phyloP scores from a whole-genome alignment of 23 tunicate species.

The Ascidia mentula region DNA sequence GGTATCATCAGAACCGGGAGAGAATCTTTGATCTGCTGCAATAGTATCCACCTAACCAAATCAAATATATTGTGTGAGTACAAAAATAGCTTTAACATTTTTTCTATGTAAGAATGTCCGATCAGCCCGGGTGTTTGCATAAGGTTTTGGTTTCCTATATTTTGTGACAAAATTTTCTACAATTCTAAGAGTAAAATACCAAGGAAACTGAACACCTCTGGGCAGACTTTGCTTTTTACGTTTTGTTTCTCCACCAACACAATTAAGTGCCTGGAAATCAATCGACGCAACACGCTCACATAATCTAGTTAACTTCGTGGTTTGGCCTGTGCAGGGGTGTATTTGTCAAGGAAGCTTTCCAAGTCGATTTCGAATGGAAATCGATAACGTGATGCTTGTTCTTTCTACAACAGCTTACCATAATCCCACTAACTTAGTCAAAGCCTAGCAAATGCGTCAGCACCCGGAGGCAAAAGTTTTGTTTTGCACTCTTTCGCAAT shows the following conservation, averaged over 20 bases:
- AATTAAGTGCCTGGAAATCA: neutral
- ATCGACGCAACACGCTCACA: neutral
- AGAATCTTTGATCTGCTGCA: constrained; percentile 94
- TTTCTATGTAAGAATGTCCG: no score
- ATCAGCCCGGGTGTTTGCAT: no score
- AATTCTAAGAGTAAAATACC: no score
- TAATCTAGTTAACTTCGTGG: neutral
- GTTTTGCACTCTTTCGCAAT: neutral
- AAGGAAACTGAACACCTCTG: no score
- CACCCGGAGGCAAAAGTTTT: neutral
- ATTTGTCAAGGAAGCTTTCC: neutral
- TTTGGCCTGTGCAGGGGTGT: neutral
- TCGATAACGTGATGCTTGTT: constrained; percentile 1
- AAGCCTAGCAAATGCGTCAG: neutral
- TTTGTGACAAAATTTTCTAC: no score
- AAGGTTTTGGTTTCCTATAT: no score
- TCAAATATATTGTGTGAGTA: no score
- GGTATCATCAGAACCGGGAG: constrained; percentile 44
- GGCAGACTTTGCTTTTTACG: no score
- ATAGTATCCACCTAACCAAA: constrained; percentile 83
- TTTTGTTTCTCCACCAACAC: neutral
- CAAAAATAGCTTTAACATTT: no score
- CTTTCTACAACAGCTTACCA: neutral
- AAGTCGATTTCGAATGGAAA: neutral
- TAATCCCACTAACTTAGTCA: neutral